Conservation (phyloP, 2,797 vertebrate genomes). For the Microchirus variegatus region DNA sequence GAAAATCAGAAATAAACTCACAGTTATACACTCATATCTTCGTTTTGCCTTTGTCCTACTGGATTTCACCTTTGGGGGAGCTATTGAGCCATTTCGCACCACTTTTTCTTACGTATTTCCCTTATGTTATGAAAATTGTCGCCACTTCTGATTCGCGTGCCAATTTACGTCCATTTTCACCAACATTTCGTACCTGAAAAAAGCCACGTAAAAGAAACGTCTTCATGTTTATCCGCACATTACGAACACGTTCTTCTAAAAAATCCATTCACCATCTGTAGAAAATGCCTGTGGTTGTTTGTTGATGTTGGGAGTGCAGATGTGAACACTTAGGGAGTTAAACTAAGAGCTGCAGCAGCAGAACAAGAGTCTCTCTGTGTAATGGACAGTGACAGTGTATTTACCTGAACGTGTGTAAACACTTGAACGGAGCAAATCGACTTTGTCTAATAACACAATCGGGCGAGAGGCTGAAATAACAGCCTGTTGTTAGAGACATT, state of each 20-base stretch:
- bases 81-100: too few species aligned
- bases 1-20: too few species aligned
- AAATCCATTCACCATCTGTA: slow-evolving; percentile 5
- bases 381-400: slow-evolving; percentile 37
- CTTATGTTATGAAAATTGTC: too few species aligned
- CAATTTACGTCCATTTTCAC: too few species aligned
- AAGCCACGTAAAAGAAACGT: too few species aligned
- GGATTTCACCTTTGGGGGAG: too few species aligned
- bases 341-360: slow-evolving; percentile 26
- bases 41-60: too few species aligned
- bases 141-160: too few species aligned
- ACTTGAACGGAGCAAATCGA: slow-evolving; percentile 26
- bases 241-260: slow-evolving; percentile 24
- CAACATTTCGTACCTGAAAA: too few species aligned
- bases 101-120: too few species aligned
- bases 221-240: background rate
- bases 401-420: slow-evolving; percentile 53
- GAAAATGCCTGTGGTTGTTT: background rate
- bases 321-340: slow-evolving; percentile 21
- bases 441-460: slow-evolving; percentile 35
- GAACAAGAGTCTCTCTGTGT: slow-evolving; percentile 26
- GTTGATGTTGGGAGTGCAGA: slow-evolving; percentile 35
- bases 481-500: slow-evolving; percentile 41
- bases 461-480: slow-evolving; percentile 24
- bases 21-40: too few species aligned